A percentile compares a stretch with the other conserved stretches of the same genome.
Conservation (phyloP, 2,888 invertebrate species). For the Hoplodrina blanda region DNA sequence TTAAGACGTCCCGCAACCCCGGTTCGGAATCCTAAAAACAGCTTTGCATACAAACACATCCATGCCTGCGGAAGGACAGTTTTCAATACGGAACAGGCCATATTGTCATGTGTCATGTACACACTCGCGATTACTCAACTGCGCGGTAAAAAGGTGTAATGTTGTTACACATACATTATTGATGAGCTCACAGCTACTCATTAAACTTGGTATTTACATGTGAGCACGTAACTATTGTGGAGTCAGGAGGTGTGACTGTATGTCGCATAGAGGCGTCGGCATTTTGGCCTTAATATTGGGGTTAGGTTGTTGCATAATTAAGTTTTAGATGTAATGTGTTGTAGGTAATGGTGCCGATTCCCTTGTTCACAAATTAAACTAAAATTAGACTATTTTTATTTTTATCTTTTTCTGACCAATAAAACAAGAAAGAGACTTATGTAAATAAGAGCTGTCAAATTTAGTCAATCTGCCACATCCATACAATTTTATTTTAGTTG, state of each 20-base stretch:
- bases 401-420: no score
- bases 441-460: no score
- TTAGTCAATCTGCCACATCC: no score
- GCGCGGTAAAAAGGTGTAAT: conserved; percentile 56
- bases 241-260: conserved; percentile 36
- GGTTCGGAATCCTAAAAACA: no score
- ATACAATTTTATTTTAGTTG: no score
- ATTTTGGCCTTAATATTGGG: conserved; percentile 27
- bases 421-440: no score
- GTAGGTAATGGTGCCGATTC: no score
- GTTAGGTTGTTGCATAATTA: conserved; percentile 20
- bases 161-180: conserved; percentile 55
- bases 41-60: no score
- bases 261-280: conserved; percentile 17
- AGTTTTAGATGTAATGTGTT: background rate
- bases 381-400: no score
- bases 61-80: conserved; percentile 55
- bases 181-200: conserved; percentile 48
- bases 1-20: no score
- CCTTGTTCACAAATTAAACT: no score
- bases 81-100: conserved; percentile 45
- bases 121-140: conserved; percentile 41
- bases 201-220: conserved; percentile 25
- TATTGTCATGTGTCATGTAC: conserved; percentile 4
- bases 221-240: conserved; percentile 36